Evolutionary conservation across 1,140 invertebrate species (phyloP), one percentile per base, ranked within the genome.

Genomic region (Temnothorax nylanderi): DNA sequence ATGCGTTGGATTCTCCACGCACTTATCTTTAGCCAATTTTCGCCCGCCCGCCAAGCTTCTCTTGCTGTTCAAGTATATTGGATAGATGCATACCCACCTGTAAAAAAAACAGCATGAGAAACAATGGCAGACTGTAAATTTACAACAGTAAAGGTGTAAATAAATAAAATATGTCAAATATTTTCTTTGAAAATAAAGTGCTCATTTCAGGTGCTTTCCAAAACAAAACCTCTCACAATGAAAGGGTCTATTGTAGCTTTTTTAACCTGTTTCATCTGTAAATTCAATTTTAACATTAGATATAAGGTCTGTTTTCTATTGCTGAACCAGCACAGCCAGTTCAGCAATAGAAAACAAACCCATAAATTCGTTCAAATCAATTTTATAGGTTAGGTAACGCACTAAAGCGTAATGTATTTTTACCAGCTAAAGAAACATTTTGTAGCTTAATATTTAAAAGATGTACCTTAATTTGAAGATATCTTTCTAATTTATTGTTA

Each of bases 31-130:
- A 7, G 97, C 95, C 34, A 99, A 95, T 89, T 97, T 97, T 37
- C 99, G 96, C 10, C 99, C 99, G 94, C 99, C 97, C 2, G 97
- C 97, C 44, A 98, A 93, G 0, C 98, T 98, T 95, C 98, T 99
- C 92, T 98, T 99, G 88, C 97, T 99, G 93, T 99, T 99, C 32
- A 99, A 96, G 91, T 99, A 99, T 0, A 98, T 97, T 58, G 99
- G 99, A 95, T 99, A 99, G 80, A 99, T 98, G 92, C 98, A 99
- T 78, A 99, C 97, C 99, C 99, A 99, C 92, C 99, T 99, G 93
- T 18, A 95, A 95, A 90, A 90, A 93, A 92, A 84, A 60, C 26
- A 32, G 26, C 32, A 82, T 26, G n/a, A 26, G 26, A 26, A 26
- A 41, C 18, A 69, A 34, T 6, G 26, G 3, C 2, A 10, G 13